Conservation (phyloP, 2,113 vertebrate genomes). For the Phocoena phocoena region DNA sequence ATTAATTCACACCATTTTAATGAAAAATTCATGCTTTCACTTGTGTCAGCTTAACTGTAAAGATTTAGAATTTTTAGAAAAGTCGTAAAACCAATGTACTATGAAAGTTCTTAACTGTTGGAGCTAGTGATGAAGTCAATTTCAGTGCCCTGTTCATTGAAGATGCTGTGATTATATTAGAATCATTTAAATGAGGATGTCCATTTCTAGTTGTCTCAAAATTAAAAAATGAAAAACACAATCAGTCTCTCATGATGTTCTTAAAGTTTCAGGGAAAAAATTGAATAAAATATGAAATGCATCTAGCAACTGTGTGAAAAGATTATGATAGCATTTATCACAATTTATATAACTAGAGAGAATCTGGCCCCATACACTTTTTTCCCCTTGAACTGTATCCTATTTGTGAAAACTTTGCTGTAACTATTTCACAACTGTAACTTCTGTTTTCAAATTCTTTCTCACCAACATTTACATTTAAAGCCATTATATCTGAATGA, state of each 20-base stretch:
- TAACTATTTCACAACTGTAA: background rate
- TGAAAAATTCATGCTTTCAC: constrained; percentile 59
- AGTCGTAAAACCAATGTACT: constrained; percentile 61
- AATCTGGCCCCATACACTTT: background rate
- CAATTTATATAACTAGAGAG: background rate
- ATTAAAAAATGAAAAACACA: constrained; percentile 63
- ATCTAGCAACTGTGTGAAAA: background rate
- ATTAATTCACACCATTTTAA: constrained; percentile 52
- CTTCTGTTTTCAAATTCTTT: background rate
- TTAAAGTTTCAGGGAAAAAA: constrained; percentile 22
- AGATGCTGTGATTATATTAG: background rate
- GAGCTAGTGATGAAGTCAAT: constrained; percentile 44
- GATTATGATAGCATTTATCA: background rate
- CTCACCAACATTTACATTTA: background rate
- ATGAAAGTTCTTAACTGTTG: constrained; percentile 65
- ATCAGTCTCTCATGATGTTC: background rate
- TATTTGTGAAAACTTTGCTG: background rate
- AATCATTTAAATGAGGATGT: constrained; percentile 32
- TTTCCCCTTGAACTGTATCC: background rate
- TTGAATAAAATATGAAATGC: constrained; percentile 30
- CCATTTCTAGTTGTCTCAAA: constrained; percentile 33
- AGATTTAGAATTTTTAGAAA: constrained; percentile 55
- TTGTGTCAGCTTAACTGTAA: constrained; percentile 63
- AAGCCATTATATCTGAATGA: background rate
- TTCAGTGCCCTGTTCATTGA: constrained; percentile 1